Evolutionary conservation across 1,140 invertebrate species (phyloP), one percentile per base, ranked within the genome.

Genomic region (Hyposmocoma kahamanoa): DNA sequence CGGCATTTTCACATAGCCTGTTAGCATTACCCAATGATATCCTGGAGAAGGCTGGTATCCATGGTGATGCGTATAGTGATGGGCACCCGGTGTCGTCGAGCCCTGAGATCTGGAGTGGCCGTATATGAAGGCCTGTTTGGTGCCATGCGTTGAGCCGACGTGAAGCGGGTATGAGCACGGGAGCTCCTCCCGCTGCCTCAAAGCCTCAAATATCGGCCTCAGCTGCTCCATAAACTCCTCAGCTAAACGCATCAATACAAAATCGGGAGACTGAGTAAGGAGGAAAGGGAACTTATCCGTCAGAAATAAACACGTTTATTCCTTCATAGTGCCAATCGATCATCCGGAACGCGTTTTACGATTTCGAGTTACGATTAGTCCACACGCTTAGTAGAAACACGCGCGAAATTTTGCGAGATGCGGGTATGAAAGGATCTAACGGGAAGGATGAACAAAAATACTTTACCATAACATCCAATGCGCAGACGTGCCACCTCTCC

Each of bases 181-280:
- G 67, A 95, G 91, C 79, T 95, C 92, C 87, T 95, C 93, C 81
- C 92, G 93, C 83, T 94, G 93, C 75, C 95, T 91, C 79, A 96
- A 91, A 87, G 92, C 93, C 88, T 96, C 94, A 91, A 96, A 96
- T 88, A 96, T 96, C 74, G 95, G 95, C 92, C 93, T 94, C 91
- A 96, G 90, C 88, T 96, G 93, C 89, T 90, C 93, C 91, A 96
- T 91, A 90, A 96, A 94, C 90, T 95, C 94, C 89, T 96, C 93
- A 87, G 94, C 95, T 96, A 92, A 70, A 86, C 72, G 85, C 84
- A 86, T 62, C 68, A 83, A 85, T 82, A 71, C 63, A 83, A 82
- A 83, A 81, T 62, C 77, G 72, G 71, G 67, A 69, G 67, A 63
- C 67, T 72, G 58, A 82, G 82, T 83, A 85, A 64, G 72, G 72